phyloP scores from a whole-genome alignment of 2,888 invertebrate genomes.

The Ernsta delagoae region DNA sequence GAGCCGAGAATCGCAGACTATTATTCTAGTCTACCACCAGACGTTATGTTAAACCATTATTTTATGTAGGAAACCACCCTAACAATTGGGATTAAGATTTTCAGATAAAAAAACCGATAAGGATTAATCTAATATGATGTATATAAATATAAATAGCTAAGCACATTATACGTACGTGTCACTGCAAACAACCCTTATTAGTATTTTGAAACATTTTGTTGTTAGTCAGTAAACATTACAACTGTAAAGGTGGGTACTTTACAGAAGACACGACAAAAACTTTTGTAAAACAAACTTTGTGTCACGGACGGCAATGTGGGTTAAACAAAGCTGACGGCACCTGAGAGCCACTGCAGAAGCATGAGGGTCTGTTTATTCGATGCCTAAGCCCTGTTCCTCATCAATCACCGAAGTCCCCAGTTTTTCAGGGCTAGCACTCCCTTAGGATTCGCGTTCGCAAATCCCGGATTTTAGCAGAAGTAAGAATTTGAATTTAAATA shows the following conservation, averaged over 20 bases:
- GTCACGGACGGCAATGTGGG: conserved; percentile 42
- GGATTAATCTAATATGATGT: too few relatives aligned
- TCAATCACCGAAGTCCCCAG: conserved; percentile 73
- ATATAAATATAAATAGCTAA: too few relatives aligned
- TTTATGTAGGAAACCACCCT: too few relatives aligned
- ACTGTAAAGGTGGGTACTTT: background rate
- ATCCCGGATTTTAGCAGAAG: conserved; percentile 14
- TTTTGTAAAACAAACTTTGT: background rate
- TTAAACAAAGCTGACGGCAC: conserved; percentile 60
- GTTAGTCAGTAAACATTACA: background rate
- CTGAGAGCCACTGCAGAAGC: conserved; percentile 67
- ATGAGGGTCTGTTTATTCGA: conserved; percentile 72
- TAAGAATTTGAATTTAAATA: conserved; percentile 8
- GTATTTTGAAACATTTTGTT: too few relatives aligned
- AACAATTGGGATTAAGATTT: too few relatives aligned
- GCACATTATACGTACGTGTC: too few relatives aligned
- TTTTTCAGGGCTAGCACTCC: conserved; percentile 73
- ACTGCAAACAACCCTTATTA: too few relatives aligned
- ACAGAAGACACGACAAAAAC: background rate
- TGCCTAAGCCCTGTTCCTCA: conserved; percentile 67
- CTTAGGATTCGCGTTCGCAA: conserved; percentile 50
- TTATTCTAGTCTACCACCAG: too few relatives aligned
- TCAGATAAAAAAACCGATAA: too few relatives aligned
- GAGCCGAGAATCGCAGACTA: too few relatives aligned
- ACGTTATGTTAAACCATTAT: too few relatives aligned